Conservation (phyloP, 2,113 vertebrate genomes). For the Micronycteris hirsuta region DNA sequence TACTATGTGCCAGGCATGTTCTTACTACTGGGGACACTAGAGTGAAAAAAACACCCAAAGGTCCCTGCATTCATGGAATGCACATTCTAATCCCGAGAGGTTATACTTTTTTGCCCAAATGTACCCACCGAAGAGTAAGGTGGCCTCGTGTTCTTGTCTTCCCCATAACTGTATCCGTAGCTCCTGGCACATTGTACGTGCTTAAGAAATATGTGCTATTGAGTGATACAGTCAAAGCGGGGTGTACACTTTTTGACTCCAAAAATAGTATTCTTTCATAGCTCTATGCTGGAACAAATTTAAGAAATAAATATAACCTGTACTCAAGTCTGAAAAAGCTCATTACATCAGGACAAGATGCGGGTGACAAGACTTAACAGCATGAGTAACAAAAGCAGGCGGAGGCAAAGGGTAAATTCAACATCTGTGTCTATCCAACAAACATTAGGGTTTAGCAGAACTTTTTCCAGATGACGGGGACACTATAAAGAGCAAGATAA, state of each 20-base stretch:
- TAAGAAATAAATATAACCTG: conserved; percentile 6
- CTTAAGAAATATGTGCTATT: neutral
- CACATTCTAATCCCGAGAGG: neutral
- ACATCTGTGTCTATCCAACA: neutral
- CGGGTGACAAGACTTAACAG: neutral
- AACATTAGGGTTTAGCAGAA: neutral
- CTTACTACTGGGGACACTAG: neutral
- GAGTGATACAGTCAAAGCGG: neutral
- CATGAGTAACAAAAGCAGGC: neutral
- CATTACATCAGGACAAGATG: neutral
- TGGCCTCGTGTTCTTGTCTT: neutral
- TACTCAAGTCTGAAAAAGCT: neutral
- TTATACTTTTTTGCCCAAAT: neutral
- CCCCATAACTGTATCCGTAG: neutral
- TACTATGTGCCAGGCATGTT: neutral
- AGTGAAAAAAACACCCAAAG: neutral
- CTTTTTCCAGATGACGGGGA: neutral
- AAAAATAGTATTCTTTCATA: neutral
- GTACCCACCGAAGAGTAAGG: neutral
- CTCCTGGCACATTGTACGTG: neutral
- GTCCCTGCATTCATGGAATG: neutral
- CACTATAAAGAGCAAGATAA: neutral
- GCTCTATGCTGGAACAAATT: neutral
- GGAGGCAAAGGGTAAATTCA: neutral
- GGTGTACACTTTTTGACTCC: neutral